Base-by-base conservation (phyloP, 2,888 invertebrate genomes). In the Ethmia dodecea region DNA sequence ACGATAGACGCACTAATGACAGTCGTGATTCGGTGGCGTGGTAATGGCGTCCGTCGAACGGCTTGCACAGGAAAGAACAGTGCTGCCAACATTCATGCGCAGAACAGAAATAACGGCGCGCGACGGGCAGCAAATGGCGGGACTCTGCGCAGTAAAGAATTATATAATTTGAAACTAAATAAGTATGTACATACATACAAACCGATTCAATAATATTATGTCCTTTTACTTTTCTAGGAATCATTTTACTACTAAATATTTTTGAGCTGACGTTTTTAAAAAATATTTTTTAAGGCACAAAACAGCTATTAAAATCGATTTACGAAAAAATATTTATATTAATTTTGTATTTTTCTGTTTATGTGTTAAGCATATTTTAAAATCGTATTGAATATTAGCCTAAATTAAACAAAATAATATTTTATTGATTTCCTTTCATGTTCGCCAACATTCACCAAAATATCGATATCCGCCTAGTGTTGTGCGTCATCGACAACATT, bases 21-120 rank as follows among this genome's bases (percentile, higher is more conserved):
- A 83, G 74, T 64, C 51, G 44, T 40, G 59, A 61, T 72, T 62
- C 76, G 71, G 67, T 83, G 67, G 83, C 83, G 84, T 84, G 84
- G 81, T 81, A 86, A 84, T 83, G 86, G 84, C 84, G 83, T 68
- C 79, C 63, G 9, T 15, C 22, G 11, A 11, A 67, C 56, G 67
- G 83, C 83, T 81, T 81, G 77, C 72, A 74, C 77, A 79, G 79
- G 77, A 67, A 58, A 60, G 60, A 43, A 53, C 83, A 74, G 69
- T 66, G 61, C 66, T 74, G 61, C 84, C 84, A 83, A 83, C 76
- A 51, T 52, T 60, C 73, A 8, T 26, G 26, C 26, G 26, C 26
- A n/a, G 75, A 77, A 76, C 73, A 57, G 46, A 48, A 59, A 49
- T 49, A 60, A 55, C 62, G 53, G 52, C 59, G 60, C n/a, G n/a